Evolutionary conservation across 2,113 vertebrate species (phyloP), one percentile per base, ranked within the genome.

Genomic region (Morone chrysops): DNA sequence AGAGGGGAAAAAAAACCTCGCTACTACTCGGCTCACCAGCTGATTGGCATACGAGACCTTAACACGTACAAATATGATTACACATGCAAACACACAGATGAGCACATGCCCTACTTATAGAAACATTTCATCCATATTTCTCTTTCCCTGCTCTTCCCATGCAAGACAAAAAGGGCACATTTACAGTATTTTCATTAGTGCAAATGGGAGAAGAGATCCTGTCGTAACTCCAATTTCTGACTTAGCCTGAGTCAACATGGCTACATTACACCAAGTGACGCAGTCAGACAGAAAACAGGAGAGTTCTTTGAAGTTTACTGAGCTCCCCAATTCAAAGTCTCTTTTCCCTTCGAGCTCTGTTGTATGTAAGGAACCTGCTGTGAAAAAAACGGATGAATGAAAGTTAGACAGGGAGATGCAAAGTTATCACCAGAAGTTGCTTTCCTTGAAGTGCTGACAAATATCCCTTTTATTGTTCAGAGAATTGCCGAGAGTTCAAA

Each of bases 1-100:
- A 79, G 82, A 82, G 56, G 41, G 66, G 31, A 31, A 31, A 78
- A 20, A 65, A 50, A 78, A 53, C 83, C 70, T 70, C 17, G 17
- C 60, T 54, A 16, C 45, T 43, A 22, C 31, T 70, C 18, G 1
- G 25, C 60, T 20, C 54, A 56, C 74, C 67, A 66, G 54, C 45
- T 61, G 54, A 79, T 60, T 48, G 61, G 22, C 9, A 60, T 16
- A 40, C 9, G 14, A 78, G 76, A 63, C 57, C n/a, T 38, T 10
- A 9, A 47, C 18, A 56, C 2, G 6, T n/a, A 31, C 18, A 36
- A 50, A 43, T 17, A 72, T 13, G 5, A 61, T 25, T 5, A 36
- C 71, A 61, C n/a, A 61, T 20, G 22, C 13, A 41, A 50, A 31
- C 3, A 3, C 31, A 31, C 31, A 3, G 31, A 31, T 31, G 31